These are phyloP conservation scores for Plutomurus gul DNA, from an alignment of 1,140 invertebrate species.

Conservation along the genomic window DNA sequence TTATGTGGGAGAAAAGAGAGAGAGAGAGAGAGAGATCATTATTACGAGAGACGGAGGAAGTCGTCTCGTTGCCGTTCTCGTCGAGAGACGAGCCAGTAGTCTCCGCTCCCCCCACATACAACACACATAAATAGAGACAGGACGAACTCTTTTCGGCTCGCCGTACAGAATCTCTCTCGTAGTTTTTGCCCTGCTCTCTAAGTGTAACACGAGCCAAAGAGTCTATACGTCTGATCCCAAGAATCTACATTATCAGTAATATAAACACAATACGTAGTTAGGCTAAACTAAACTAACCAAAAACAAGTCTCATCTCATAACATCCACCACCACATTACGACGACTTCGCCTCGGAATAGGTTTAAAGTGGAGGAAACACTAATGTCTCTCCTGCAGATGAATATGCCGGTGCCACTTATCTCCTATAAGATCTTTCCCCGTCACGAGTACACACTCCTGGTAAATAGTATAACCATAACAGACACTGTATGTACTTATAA, in stretches of 20 bases:
- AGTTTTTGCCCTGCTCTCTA: not conserved
- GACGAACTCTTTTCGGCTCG: not conserved
- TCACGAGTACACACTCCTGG: too few relatives aligned
- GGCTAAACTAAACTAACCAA: not conserved
- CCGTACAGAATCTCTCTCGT: not conserved
- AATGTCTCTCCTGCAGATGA: not conserved
- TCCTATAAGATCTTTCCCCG: not conserved
- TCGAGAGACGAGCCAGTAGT: not conserved
- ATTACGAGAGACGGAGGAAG: constrained; percentile 1
- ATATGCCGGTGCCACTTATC: not conserved
- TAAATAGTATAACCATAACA: too few relatives aligned
- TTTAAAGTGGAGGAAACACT: constrained; percentile 5
- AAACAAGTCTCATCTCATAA: not conserved
- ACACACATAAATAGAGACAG: not conserved
- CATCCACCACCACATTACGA: not conserved
- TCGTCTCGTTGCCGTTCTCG: not conserved
- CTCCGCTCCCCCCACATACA: not conserved
- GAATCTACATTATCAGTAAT: not conserved
- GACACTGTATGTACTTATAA: too few relatives aligned
- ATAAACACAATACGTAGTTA: not conserved
- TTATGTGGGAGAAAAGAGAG: too few relatives aligned
- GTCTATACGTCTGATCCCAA: not conserved
- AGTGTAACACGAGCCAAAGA: constrained; percentile 15
- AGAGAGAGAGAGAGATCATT: not conserved
- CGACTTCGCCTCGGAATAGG: not conserved